A percentile compares a stretch with the other conserved stretches of the same genome.
Evolutionary conservation across 2,797 vertebrate species (phyloP).

Genomic region (Cyclura pinguis): DNA sequence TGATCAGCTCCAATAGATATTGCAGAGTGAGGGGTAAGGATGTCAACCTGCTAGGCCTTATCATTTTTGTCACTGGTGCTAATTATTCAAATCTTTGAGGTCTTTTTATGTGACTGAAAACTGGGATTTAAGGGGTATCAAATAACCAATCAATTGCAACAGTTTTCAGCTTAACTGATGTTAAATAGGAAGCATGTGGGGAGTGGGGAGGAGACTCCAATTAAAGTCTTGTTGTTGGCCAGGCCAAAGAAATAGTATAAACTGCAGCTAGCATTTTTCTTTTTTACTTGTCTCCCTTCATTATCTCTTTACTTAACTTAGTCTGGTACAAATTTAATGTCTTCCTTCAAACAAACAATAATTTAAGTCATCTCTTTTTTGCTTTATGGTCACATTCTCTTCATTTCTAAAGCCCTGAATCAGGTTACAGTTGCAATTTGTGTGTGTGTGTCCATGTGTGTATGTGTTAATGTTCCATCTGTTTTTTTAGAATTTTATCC

Average conservation of each 20-base stretch:
- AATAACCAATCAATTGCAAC: conserved; percentile 20
- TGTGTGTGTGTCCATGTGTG: neutral
- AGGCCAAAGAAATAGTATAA: conserved; percentile 7
- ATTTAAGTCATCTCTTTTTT: neutral
- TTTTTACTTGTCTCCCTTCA: neutral
- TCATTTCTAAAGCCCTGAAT: neutral
- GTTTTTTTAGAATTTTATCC: neutral
- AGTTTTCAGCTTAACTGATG: accelerated
- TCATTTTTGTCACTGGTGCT: conserved; percentile 1
- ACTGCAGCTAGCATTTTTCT: neutral
- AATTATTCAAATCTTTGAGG: conserved; percentile 13
- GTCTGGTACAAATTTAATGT: conserved; percentile 1
- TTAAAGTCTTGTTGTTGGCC: conserved; percentile 28
- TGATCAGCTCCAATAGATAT: neutral
- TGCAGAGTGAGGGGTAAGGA: neutral
- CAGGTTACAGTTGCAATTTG: neutral
- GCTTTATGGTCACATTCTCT: neutral
- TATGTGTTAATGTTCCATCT: neutral
- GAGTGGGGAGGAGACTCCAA: conserved; percentile 10
- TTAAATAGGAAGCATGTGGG: conserved; percentile 1
- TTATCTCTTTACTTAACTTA: conserved; percentile 22
- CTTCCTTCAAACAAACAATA: conserved; percentile 4
- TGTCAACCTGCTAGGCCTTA: neutral
- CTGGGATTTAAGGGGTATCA: neutral
- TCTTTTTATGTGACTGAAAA: neutral